These are phyloP conservation scores for Rhagonycha lutea DNA, from an alignment of 2,888 invertebrate species.

Conservation along the genomic window DNA sequence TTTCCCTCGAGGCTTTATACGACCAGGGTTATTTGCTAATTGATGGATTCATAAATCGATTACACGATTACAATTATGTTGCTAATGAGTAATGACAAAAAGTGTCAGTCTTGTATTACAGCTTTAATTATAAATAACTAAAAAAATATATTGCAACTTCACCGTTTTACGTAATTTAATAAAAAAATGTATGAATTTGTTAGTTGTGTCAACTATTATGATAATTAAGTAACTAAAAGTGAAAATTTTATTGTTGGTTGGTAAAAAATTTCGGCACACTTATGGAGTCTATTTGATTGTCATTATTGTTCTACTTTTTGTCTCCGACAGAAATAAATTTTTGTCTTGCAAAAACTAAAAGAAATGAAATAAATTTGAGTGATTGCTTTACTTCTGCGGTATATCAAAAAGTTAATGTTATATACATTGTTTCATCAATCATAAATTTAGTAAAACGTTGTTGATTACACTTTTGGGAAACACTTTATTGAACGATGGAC, in stretches of 20 bases:
- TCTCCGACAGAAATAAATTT: background rate
- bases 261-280: background rate
- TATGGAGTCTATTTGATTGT: background rate
- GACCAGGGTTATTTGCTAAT: background rate
- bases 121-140: background rate
- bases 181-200: background rate
- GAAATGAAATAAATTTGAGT: background rate
- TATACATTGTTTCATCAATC: background rate
- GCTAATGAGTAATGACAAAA: background rate
- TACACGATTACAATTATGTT: background rate
- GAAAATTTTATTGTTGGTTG: background rate
- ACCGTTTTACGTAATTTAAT: background rate
- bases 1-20: background rate
- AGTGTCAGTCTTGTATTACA: background rate
- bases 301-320: background rate
- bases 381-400: background rate
- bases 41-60: slow-evolving; percentile 2
- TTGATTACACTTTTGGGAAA: background rate
- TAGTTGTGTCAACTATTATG: background rate
- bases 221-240: background rate
- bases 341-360: background rate
- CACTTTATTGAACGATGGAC: background rate
- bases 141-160: background rate
- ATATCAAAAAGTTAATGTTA: background rate
- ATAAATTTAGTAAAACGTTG: background rate